Conservation (phyloP, 2,888 invertebrate genomes). For the Phyllotreta striolata region DNA sequence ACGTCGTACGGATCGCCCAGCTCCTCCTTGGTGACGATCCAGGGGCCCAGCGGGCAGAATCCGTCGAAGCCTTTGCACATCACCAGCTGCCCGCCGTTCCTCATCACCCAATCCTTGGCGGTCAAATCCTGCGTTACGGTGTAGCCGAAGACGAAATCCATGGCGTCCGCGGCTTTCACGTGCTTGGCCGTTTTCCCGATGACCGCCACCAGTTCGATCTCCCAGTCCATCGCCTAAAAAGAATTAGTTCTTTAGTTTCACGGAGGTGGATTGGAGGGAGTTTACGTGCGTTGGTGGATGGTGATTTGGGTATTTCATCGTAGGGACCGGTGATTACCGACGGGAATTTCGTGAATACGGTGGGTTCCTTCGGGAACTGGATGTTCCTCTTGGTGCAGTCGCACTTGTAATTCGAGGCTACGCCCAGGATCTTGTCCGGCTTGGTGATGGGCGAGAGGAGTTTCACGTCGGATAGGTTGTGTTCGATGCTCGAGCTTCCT, state of each 20-base stretch:
- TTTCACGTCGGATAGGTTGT: slow-evolving; percentile 64
- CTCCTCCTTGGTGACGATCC: slow-evolving; percentile 77
- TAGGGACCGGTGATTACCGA: slow-evolving; percentile 77
- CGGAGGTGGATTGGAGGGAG: slow-evolving; percentile 13
- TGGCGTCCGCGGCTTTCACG: slow-evolving; percentile 71
- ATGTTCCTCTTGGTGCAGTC: slow-evolving; percentile 84
- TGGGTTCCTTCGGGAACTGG: slow-evolving; percentile 74
- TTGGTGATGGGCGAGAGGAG: slow-evolving; percentile 76
- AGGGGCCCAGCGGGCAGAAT: slow-evolving; percentile 86
- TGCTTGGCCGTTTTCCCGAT: slow-evolving; percentile 78
- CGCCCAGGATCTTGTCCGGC: slow-evolving; percentile 82
- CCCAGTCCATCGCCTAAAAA: slow-evolving; percentile 82
- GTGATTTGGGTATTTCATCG: slow-evolving; percentile 69
- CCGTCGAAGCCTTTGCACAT: slow-evolving; percentile 77
- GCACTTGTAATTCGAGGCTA: slow-evolving; percentile 84
- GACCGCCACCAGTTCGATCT: slow-evolving; percentile 83
- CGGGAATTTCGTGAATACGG: slow-evolving; percentile 85
- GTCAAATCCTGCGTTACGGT: slow-evolving; percentile 85
- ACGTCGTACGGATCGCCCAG: slow-evolving; percentile 75
- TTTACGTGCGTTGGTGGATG: slow-evolving; percentile 66
- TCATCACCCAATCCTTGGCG: slow-evolving; percentile 84
- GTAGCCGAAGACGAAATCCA: slow-evolving; percentile 81
- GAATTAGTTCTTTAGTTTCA: background rate
- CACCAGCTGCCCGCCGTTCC: slow-evolving; percentile 79
- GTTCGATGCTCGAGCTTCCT: slow-evolving; percentile 60